phyloP scores from a whole-genome alignment of 2,888 invertebrate genomes.

The Rosalia funebris region DNA sequence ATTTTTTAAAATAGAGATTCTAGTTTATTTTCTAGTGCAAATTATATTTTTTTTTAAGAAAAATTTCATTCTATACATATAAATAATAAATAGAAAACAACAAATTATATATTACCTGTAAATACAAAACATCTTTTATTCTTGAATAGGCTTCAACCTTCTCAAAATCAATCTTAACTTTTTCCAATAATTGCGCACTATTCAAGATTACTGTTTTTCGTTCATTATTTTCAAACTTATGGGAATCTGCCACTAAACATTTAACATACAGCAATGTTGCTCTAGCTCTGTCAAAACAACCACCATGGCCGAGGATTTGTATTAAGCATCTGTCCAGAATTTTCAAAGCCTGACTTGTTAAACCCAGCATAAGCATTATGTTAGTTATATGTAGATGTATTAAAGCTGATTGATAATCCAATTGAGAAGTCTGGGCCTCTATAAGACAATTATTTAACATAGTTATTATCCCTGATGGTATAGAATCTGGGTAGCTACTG shows the following conservation, averaged over 20 bases:
- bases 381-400: slow-evolving; percentile 84
- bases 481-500: slow-evolving; percentile 67
- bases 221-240: slow-evolving; percentile 62
- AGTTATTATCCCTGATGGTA: slow-evolving; percentile 67
- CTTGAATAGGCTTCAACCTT: slow-evolving; percentile 81
- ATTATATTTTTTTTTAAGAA: too few species aligned
- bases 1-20: too few species aligned
- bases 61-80: too few species aligned
- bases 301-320: slow-evolving; percentile 82
- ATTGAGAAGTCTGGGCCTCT: slow-evolving; percentile 77
- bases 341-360: slow-evolving; percentile 79
- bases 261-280: slow-evolving; percentile 80
- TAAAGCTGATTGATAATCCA: slow-evolving; percentile 80
- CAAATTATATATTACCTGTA: too few species aligned
- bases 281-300: slow-evolving; percentile 82
- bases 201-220: slow-evolving; percentile 67
- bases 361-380: slow-evolving; percentile 78
- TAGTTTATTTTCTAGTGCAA: too few species aligned
- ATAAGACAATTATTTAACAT: slow-evolving; percentile 77
- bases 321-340: slow-evolving; percentile 68
- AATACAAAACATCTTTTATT: slow-evolving; percentile 77
- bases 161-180: slow-evolving; percentile 75
- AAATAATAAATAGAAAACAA: too few species aligned
- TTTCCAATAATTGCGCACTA: slow-evolving; percentile 71
- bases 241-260: slow-evolving; percentile 77